These are phyloP conservation scores for Nyctibius grandis DNA, from an alignment of 2,797 vertebrate species.

Conservation along the genomic window DNA sequence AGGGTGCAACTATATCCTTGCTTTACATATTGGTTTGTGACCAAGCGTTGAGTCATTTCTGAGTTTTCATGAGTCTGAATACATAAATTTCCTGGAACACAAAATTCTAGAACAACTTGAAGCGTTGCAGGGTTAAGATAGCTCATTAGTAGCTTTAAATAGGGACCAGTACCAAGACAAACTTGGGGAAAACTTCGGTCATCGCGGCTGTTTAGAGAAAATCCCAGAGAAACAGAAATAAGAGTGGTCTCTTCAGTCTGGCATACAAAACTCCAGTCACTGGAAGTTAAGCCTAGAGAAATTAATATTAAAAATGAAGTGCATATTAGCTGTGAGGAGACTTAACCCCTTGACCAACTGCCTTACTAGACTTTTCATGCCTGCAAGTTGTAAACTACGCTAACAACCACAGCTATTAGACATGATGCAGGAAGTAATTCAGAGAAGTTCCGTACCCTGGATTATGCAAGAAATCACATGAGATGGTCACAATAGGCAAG, in stretches of 20 bases:
- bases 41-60: not conserved
- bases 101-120: not conserved
- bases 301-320: not conserved
- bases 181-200: not conserved
- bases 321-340: not conserved
- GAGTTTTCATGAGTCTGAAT: not conserved
- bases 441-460: not conserved
- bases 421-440: slow-evolving; percentile 1
- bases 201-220: not conserved
- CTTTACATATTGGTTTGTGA: not conserved
- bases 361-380: not conserved
- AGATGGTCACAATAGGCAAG: not conserved
- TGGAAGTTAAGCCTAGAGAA: not conserved
- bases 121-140: not conserved
- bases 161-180: not conserved
- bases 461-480: slow-evolving; percentile 10
- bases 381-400: not conserved
- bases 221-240: not conserved
- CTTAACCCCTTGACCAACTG: not conserved
- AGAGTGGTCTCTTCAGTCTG: not conserved
- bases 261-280: not conserved
- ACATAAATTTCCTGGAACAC: not conserved
- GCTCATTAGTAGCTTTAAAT: not conserved
- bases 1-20: not conserved
- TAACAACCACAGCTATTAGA: not conserved